Conservation (phyloP, 2,888 invertebrate species). For the Theretra japonica region DNA sequence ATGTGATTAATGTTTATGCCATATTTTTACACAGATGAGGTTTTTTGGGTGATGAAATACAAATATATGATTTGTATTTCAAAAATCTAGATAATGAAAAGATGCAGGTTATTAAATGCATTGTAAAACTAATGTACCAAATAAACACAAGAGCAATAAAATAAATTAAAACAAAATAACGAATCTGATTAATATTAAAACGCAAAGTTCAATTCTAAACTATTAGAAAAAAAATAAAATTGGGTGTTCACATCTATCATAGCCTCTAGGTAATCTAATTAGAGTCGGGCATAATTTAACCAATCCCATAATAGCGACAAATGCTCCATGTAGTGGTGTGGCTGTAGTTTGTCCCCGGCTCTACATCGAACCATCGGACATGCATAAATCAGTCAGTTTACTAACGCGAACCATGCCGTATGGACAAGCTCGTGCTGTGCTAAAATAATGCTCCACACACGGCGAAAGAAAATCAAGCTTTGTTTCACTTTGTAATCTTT, state of each 20-base stretch:
- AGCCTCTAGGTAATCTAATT: neutral
- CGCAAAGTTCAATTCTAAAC: neutral
- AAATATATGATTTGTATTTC: no score
- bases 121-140: no score
- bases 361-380: constrained; percentile 61
- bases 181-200: neutral
- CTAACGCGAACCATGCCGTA: constrained; percentile 64
- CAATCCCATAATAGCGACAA: neutral
- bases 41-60: no score
- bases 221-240: neutral
- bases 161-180: no score
- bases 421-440: constrained; percentile 52
- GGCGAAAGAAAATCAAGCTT: constrained; percentile 27
- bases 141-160: no score
- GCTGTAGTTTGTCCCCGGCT: constrained; percentile 27
- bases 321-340: constrained; percentile 18
- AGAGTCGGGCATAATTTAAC: neutral
- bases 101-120: no score
- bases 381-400: constrained; percentile 73
- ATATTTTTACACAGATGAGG: no score
- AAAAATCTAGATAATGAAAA: no score
- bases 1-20: no score
- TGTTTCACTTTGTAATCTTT: constrained; percentile 18
- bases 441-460: constrained; percentile 29
- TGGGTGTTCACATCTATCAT: no score